Base-by-base conservation (phyloP, 2,888 invertebrate genomes). In the Ichneumoninae sp. region DNA sequence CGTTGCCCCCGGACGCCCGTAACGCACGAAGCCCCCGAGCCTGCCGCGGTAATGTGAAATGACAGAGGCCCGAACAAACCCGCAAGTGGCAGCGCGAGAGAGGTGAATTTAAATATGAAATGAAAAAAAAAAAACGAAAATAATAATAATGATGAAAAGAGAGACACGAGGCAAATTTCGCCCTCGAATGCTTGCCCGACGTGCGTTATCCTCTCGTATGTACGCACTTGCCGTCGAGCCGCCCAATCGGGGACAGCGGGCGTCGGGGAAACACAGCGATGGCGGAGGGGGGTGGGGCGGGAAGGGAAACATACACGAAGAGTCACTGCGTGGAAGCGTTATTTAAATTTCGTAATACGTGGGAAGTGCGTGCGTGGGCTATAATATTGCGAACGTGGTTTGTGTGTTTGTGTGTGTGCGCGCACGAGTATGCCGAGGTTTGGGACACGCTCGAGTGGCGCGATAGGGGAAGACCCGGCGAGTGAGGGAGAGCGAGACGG, bases 341-440 rank as follows among this genome's bases (percentile, higher is more conserved):
- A 79, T 85, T 85, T 71, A 71, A 79, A 82, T 85, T 85, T 85
- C 82, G 85, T 85, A 85, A 85, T 83, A 83, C 80, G 83, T 81
- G 83, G 85, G 74, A 78, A 83, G 85, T 78, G 36, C 30, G 63
- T 47, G 83, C 84, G 84, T 83, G 85, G 83, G 76, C 5, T 71
- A 76, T 79, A 22, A 36, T 60, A 47, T 50, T 71, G 60, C 40
- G 57, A 68, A 66, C 54, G 71, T 65, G 47, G 22, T 54, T 3
- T 22, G 68, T 74, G 69, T 30, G n/a, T 40, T 50, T 60, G 22
- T 60, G 44, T 26, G 63, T 75, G 47, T 54, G 63, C 66, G 69
- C 54, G 69, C 54, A 71, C 73, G 57, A 73, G n/a, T 60, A 63
- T 10, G 22, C 54, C 74, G 77, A 82, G 77, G 74, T 77, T 81